Evolutionary conservation across 2,888 invertebrate species (phyloP), one percentile per base, ranked within the genome.

Genomic region (Oxyscelio sp.): DNA sequence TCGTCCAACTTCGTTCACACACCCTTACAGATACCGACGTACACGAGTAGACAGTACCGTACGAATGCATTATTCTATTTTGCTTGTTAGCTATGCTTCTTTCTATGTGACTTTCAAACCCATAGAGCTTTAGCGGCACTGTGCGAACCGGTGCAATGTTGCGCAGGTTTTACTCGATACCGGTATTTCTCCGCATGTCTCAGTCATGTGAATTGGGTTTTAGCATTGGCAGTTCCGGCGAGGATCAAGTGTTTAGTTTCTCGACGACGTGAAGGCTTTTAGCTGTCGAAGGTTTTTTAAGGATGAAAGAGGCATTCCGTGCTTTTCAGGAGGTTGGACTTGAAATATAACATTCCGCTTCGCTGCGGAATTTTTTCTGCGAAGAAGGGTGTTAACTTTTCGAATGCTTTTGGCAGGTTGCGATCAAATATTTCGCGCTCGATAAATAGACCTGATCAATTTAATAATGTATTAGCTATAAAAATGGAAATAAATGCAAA

Each of bases 91-190:
- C 17, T 5, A 43, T 17, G 43, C 43, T 43, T 43, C 43, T 43
- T 43, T 43, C 43, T 17, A 19, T 43, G 43, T 43, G 43, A 43
- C 19, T 43, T 43, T 43, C 43, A 43, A 43, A 17, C 17, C n/a
- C n/a, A n/a, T n/a, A n/a, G 0, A 8, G 43, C 4, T 43, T 43
- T 17, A 43, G 17, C 17, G 9, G 8, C 43, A 17, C 43, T 19
- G 43, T 19, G 17, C 19, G 11, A 43, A 11, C 17, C 43, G 17
- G 17, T 43, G 43, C 24, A 27, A 15, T 24, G 27, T n/a, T 24
- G 52, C 52, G 27, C 27, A 52, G 13, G 52, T 52, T 52, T 52
- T 52, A 15, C 52, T 52, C 24, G 15, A 52, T 52, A 52, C 27
- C 52, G 52, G 27, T 52, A 52, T 24, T 0, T 52, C 15, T n/a